Evolutionary conservation across 2,797 vertebrate species (phyloP).

Genomic region (Chloroceryle inda): DNA sequence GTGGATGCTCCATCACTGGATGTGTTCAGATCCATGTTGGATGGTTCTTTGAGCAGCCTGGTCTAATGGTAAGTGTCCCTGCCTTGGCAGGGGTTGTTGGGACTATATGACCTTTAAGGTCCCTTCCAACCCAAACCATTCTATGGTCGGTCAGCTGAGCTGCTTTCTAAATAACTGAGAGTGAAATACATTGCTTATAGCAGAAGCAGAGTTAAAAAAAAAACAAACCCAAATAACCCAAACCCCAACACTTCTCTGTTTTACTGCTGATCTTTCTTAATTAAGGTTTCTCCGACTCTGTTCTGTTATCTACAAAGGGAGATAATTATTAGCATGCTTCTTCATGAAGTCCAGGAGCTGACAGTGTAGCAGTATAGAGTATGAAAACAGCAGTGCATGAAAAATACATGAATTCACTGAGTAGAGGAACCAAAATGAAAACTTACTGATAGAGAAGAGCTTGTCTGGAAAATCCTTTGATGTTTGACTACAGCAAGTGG

Average conservation of each 20-base stretch:
- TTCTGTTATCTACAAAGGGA: neutral
- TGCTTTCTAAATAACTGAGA: neutral
- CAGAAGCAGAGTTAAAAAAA: neutral
- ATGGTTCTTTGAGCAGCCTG: too few species aligned
- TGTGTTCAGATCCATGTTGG: too few species aligned
- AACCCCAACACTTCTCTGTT: neutral
- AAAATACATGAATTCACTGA: neutral
- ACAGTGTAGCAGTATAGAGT: neutral
- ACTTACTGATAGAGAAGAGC: neutral
- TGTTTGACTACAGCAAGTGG: neutral
- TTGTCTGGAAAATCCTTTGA: neutral
- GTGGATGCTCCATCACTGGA: too few species aligned
- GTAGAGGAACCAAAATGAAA: neutral
- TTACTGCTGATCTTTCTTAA: neutral
- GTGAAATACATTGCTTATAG: neutral
- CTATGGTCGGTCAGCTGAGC: neutral
- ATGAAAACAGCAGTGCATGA: neutral
- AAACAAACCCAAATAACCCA: too few species aligned
- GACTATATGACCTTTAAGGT: too few species aligned
- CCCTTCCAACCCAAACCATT: too few species aligned
- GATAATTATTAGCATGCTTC: neutral
- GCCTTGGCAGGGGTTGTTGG: too few species aligned
- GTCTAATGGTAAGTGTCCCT: too few species aligned
- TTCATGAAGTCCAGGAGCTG: neutral
- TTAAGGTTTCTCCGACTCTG: neutral